These are phyloP conservation scores for Uloborus plumipes DNA, from an alignment of 2,888 invertebrate genomes.

Conservation along the genomic window DNA sequence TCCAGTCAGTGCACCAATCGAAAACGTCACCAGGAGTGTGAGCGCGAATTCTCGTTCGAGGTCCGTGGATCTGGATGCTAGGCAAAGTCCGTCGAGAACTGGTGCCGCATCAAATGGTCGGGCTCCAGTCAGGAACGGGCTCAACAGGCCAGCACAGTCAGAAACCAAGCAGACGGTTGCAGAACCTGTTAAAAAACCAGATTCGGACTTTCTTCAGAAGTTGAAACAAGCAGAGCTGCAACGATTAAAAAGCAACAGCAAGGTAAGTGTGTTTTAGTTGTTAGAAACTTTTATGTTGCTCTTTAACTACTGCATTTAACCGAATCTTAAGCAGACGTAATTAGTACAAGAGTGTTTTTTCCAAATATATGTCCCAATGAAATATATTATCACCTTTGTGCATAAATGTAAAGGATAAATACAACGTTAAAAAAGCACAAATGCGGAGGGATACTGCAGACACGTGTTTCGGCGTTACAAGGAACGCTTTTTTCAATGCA, in stretches of 20 bases:
- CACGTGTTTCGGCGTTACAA: too few relatives aligned
- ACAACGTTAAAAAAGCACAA: too few relatives aligned
- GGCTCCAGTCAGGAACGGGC: not conserved
- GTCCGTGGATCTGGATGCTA: slow-evolving; percentile 35
- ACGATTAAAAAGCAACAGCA: slow-evolving; percentile 32
- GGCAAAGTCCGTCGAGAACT: not conserved
- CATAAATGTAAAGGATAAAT: too few relatives aligned
- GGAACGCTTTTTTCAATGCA: too few relatives aligned
- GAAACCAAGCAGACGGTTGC: not conserved
- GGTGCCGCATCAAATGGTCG: not conserved
- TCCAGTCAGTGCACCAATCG: slow-evolving; percentile 25
- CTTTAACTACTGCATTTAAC: not conserved
- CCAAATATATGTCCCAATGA: too few relatives aligned
- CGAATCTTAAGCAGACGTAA: too few relatives aligned
- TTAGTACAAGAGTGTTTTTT: not conserved
- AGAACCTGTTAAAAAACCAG: slow-evolving; percentile 15
- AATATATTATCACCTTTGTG: too few relatives aligned
- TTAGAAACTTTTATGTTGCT: not conserved
- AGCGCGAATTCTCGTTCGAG: slow-evolving; percentile 7
- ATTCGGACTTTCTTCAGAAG: slow-evolving; percentile 22
- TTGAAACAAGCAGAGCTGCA: slow-evolving; percentile 53
- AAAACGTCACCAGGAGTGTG: not conserved
- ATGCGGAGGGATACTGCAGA: too few relatives aligned
- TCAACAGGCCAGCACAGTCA: not conserved
- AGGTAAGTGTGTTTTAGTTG: slow-evolving; percentile 25